Base-by-base conservation (phyloP, 2,888 invertebrate genomes). In the Scaptomyza reducta region DNA sequence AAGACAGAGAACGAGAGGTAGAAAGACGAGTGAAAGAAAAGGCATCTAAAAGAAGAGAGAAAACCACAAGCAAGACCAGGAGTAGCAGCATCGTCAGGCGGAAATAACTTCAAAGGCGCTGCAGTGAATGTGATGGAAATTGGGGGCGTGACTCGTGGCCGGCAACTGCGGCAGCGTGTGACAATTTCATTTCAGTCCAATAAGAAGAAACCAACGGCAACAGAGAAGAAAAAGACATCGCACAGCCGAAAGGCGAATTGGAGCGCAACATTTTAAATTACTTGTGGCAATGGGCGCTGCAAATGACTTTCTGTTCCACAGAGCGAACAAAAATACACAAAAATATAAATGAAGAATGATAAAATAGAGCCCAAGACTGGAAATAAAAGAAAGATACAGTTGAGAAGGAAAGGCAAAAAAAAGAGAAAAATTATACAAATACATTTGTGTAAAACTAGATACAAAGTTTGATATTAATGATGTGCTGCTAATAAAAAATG, bases 231-330 rank as follows among this genome's bases (percentile, higher is more conserved):
- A 22, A 22, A 74, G 63, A 70, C 76, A 70, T 53, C 74, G 64
- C 65, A 61, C 46, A 25, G 70, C 67, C 58, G 45, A 61, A 50
- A 67, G 67, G 66, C 66, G 77, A 84, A 82, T 66, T 82, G 84
- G 81, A 79, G 81, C 79, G 63, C 55, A 79, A 67, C 63, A 71
- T 70, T 81, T 79, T 77, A 83, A 82, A 79, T 82, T 81, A 79
- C 81, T 80, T 67, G 64, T 60, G 77, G 79, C 62, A 58, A 71
- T 68, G 74, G 68, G 60, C 71, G 51, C 54, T 60, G 41, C 57
- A 59, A 68, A 68, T 67, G 70, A 70, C 56, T 74, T 74, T 74
- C 70, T 58, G 45, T 56, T 49, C 38, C 22, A 46, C 9, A 44
- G 41, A 46, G n/a, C 16, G 10, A 7, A 45, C 22, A 55, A 31